Base-by-base conservation (phyloP, 2,888 invertebrate species). In the Netelia inedita region DNA sequence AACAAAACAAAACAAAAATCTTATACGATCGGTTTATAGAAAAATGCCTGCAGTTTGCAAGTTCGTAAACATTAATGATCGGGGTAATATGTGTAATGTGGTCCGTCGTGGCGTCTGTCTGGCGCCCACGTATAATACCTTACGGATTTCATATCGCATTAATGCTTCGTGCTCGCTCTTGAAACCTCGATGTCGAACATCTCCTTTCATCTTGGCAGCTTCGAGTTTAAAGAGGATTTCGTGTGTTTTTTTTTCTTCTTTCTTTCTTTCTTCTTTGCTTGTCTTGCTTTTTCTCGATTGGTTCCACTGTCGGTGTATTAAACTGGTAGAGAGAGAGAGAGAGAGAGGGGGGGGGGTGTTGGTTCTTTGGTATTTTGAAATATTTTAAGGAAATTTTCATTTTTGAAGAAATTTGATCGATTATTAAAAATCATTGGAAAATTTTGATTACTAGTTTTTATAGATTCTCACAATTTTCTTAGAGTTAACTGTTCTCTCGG, bases 161-260 rank as follows among this genome's bases (percentile, higher is more conserved):
- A 72, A 73, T 59, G 63, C 68, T 76, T 55, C 66, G 80, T 28
- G 75, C 76, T 76, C 79, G 83, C 76, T 72, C 83, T 83, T 80
- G 75, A 80, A 76, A 76, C 28, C 53, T 57, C 80, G 75, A 83
- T 59, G 76, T 83, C 83, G 75, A 80, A 83, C 53, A 83, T 83
- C 83, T 79, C 83, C 80, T 83, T 83, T 83, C 83, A 83, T 83
- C 83, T 83, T 65, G 75, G 79, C 66, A 76, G 72, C 79, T 50
- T 72, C 72, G 61, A 79, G 75, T 80, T 83, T 79, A 61, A 83
- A 83, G 75, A 57, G 71, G 83, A 75, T 83, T 79, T 75, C 75
- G 50, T 46, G n/a, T n/a, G n/a, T 69, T 35, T 43, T 66, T 35
- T 28, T 57, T 69, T 69, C 43, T 69, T 21, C 41, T 28, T 9